phyloP scores from a whole-genome alignment of 2,888 invertebrate species.

The Mimas tiliae region DNA sequence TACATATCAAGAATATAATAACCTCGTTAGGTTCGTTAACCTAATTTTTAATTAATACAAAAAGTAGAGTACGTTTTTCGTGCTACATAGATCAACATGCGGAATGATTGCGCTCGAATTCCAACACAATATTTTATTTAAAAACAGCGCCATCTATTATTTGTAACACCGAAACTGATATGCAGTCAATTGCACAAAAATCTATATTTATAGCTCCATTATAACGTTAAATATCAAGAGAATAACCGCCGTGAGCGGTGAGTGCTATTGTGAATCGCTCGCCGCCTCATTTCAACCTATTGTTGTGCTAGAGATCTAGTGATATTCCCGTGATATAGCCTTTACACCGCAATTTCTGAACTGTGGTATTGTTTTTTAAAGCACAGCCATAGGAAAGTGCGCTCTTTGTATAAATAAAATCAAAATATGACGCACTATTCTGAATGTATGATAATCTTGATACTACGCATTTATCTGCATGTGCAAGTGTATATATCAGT shows the following conservation, averaged over 20 bases:
- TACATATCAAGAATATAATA: no score
- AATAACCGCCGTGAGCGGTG: constrained; percentile 40
- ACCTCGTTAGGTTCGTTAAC: no score
- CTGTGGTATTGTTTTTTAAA: constrained; percentile 24
- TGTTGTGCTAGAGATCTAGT: constrained; percentile 52
- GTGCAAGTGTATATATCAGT: no score
- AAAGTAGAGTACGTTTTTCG: no score
- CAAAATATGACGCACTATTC: constrained; percentile 8
- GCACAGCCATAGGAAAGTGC: constrained; percentile 5
- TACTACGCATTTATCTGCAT: no score
- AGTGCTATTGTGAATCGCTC: constrained; percentile 58
- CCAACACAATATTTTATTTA: constrained; percentile 8
- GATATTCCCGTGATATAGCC: constrained; percentile 39
- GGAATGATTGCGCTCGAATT: no score
- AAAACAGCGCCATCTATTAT: constrained; percentile 31
- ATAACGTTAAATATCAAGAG: constrained; percentile 42
- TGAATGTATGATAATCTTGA: neutral
- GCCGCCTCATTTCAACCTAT: constrained; percentile 60
- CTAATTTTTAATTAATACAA: no score
- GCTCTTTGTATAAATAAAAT: constrained; percentile 17
- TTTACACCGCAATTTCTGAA: constrained; percentile 35
- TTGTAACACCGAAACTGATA: constrained; percentile 26
- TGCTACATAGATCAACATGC: no score
- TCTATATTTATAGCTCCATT: constrained; percentile 69
- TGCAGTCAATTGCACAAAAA: constrained; percentile 48